phyloP scores from a whole-genome alignment of 2,797 vertebrate genomes.

The Garrulus glandarius region DNA sequence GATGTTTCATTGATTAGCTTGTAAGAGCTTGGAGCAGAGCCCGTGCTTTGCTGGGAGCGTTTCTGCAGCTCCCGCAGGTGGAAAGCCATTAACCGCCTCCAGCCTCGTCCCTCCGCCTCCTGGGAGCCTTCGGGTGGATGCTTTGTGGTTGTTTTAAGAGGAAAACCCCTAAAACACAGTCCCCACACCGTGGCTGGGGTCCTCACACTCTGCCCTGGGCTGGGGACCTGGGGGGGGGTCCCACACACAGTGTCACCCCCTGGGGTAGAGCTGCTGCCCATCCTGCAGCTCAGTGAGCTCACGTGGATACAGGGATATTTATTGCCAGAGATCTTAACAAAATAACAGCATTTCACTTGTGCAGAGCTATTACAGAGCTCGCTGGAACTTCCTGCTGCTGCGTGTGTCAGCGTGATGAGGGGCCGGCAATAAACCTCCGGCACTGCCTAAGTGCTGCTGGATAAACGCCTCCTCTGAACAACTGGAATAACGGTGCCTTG shows the following conservation, averaged over 20 bases:
- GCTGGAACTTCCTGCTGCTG: not conserved
- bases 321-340: not conserved
- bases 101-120: not conserved
- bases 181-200: fast-evolving
- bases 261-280: fast-evolving
- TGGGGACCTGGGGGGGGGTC: fast-evolving
- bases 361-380: not conserved
- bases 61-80: conserved; percentile 19
- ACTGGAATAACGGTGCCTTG: not conserved
- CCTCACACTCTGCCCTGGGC: fast-evolving
- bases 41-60: not conserved
- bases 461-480: not conserved
- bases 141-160: not conserved
- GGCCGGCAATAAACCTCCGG: not conserved
- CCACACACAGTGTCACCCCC: fast-evolving
- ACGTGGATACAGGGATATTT: fast-evolving
- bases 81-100: not conserved
- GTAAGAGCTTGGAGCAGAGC: conserved; percentile 44
- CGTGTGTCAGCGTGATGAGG: not conserved
- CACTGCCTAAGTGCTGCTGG: not conserved
- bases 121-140: not conserved
- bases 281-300: not conserved
- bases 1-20: conserved; percentile 46
- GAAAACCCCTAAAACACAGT: not conserved
- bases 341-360: not conserved